These are phyloP conservation scores for Megalurothrips usitatus DNA, from an alignment of 2,888 invertebrate species.

Conservation along the genomic window DNA sequence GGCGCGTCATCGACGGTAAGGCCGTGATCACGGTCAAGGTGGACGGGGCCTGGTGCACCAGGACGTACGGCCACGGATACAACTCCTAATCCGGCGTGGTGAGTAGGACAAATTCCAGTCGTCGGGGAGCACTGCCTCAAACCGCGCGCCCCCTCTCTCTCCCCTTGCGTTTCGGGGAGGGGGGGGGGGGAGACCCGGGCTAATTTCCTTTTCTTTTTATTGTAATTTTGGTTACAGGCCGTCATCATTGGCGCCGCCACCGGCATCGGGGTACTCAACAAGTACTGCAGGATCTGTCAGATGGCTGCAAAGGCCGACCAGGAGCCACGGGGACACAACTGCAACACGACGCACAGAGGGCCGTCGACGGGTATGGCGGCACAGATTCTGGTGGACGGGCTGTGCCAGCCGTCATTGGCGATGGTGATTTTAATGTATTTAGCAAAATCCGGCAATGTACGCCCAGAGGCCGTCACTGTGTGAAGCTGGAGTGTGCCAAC, in stretches of 20 bases:
- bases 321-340: neutral
- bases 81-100: slow-evolving; percentile 4
- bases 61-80: slow-evolving; percentile 28
- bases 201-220: neutral
- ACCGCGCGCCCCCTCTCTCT: no score
- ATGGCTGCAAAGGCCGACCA: neutral
- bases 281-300: neutral
- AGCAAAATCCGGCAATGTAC: neutral
- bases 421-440: neutral
- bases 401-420: neutral
- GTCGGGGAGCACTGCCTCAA: neutral
- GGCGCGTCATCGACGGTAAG: neutral
- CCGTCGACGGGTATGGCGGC: slow-evolving; percentile 29
- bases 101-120: neutral
- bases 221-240: slow-evolving; percentile 28
- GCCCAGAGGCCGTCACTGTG: slow-evolving; percentile 8
- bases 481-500: slow-evolving; percentile 30
- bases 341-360: slow-evolving; percentile 25
- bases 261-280: neutral
- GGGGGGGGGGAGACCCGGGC: no score
- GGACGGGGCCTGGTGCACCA: slow-evolving; percentile 12
- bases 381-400: slow-evolving; percentile 17
- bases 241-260: slow-evolving; percentile 25
- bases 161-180: no score
- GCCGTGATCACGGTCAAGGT: neutral